Base-by-base conservation (phyloP, 2,113 vertebrate species). In the Cyanoliseus patagonus region DNA sequence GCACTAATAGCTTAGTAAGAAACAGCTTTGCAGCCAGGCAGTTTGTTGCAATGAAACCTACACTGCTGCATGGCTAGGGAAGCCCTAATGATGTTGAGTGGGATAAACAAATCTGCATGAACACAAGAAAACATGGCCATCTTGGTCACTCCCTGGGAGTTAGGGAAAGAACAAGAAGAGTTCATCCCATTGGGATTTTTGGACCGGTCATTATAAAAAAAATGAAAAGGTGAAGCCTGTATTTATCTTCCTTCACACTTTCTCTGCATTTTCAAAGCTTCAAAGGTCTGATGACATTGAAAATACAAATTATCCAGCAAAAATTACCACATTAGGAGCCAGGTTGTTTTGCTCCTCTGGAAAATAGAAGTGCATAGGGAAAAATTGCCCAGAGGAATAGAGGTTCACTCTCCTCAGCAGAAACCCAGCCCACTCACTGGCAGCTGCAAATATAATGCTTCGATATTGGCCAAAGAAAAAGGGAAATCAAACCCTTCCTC, bases 361-460 rank as follows among this genome's bases (percentile, higher is more conserved):
- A 75, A 94, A 70, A 94, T 30, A 3, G 5, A 90, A 70, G 7
- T 3, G 8, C 20, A n/a, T 2, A 23, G 37, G 57, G 28, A 75
- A 76, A 77, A 80, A 55, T 5, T 66, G 10, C 20, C 20, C 35
- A 74, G 47, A 63, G 42, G 19, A 81, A 17, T 7, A 73, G 61
- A 94, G 41, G 30, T 41, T 79, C 0, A 0, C 28, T 87, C 8
- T 82, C 7, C 30, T 7, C 0, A 0, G 13, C 11, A 83, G 59
- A 76, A 23, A 57, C 16, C 27, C 59, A 77, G 35, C 55, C 37
- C n/a, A 59, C 59, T 37, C 30, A 79, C 33, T 14, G 51, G 39
- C 16, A 70, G 46, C 9, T 49, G 24, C 28, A 88, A 92, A 88
- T 53, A 37, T 79, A 24, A 35, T 12, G 30, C 37, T 89, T 70